Evolutionary conservation across 1,140 invertebrate species (phyloP).

Genomic region (Drosophila equinoxialis): DNA sequence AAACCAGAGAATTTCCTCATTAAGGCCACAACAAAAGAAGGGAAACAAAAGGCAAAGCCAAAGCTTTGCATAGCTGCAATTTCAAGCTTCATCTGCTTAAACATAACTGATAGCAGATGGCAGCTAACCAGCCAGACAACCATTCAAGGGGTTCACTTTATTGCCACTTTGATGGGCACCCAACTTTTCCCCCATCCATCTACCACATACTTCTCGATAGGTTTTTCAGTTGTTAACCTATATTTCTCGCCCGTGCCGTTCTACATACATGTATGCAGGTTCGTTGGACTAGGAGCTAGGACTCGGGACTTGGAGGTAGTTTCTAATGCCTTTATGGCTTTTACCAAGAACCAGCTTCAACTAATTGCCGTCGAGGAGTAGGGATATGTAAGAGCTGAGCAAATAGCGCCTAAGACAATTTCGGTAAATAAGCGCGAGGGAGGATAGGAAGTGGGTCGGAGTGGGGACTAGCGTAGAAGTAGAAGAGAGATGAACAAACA

Average conservation of each 20-base stretch:
- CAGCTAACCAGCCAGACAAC: conserved; percentile 25
- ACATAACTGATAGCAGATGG: conserved; percentile 42
- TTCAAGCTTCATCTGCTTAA: conserved; percentile 59
- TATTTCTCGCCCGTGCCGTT: conserved; percentile 54
- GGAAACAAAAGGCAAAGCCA: conserved; percentile 33
- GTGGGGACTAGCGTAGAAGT: neutral
- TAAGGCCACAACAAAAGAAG: conserved; percentile 72
- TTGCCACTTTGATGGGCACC: conserved; percentile 73
- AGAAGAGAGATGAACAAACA: conserved; percentile 54
- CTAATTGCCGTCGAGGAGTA: conserved; percentile 56
- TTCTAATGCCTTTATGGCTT: conserved; percentile 52
- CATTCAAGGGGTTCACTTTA: conserved; percentile 67
- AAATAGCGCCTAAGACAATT: conserved; percentile 74
- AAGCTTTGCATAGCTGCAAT: conserved; percentile 40
- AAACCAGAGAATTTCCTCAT: conserved; percentile 67
- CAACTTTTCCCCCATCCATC: no score
- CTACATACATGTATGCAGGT: conserved; percentile 11
- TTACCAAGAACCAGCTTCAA: conserved; percentile 52
- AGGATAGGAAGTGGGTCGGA: neutral
- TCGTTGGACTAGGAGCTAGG: conserved; percentile 9
- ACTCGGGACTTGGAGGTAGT: no score
- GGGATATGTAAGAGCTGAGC: conserved; percentile 63
- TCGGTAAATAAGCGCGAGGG: conserved; percentile 29
- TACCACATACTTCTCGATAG: neutral
- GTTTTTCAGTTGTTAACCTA: conserved; percentile 56